Percentiles rank a stretch among this genome's conserved stretches.
phyloP scores from a whole-genome alignment of 2,888 invertebrate genomes.

The Amblyteles armatorius region DNA sequence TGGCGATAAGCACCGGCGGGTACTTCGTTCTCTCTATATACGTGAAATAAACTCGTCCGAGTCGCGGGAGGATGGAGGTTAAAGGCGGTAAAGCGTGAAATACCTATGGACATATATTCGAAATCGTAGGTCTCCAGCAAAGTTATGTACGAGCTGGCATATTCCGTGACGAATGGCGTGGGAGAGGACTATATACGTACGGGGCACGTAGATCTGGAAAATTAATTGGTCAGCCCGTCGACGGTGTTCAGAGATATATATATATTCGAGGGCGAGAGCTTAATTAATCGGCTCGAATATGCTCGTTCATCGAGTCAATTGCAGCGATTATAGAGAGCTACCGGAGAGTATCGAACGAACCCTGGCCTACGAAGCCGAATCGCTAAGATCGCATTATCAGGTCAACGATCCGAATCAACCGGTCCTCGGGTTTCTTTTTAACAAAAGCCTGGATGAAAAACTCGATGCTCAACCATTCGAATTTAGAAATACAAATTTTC shows the following conservation, averaged over 20 bases:
- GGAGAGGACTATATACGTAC: background rate
- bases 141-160: conserved; percentile 40
- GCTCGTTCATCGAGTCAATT: conserved; percentile 46
- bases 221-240: conserved; percentile 34
- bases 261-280: conserved; percentile 1
- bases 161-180: conserved; percentile 4
- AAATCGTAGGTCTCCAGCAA: conserved; percentile 38
- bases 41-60: conserved; percentile 48
- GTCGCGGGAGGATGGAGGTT: conserved; percentile 4
- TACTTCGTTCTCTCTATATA: conserved; percentile 28
- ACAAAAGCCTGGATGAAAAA: background rate
- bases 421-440: too few relatives aligned
- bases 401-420: conserved; percentile 25
- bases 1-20: conserved; percentile 38
- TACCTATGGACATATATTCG: conserved; percentile 6
- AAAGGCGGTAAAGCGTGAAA: conserved; percentile 25
- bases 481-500: too few relatives aligned
- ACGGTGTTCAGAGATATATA: background rate
- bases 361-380: background rate
- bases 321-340: conserved; percentile 51
- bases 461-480: background rate
- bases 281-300: conserved; percentile 46
- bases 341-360: background rate
- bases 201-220: background rate
- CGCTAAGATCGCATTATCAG: conserved; percentile 33